phyloP scores from a whole-genome alignment of 2,888 invertebrate species.

The Chymomyza fuscimana region DNA sequence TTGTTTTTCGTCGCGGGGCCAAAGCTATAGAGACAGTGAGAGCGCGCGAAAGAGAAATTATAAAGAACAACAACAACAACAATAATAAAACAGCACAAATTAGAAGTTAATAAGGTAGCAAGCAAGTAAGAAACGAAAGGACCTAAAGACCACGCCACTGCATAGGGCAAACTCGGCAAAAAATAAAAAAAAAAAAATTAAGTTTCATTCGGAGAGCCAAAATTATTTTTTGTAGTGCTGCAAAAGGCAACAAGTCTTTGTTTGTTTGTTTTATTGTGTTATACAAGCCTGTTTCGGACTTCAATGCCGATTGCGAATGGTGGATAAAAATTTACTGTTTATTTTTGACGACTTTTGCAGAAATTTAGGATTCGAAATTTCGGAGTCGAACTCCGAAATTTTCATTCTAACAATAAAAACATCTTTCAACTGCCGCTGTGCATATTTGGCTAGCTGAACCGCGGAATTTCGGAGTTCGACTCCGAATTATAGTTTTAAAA shows the following conservation, averaged over 20 bases:
- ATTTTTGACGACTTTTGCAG: too few species aligned
- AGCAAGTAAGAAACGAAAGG: neutral
- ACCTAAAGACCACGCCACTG: neutral
- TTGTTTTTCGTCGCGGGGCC: neutral
- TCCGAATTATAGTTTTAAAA: too few species aligned
- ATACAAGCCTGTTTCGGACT: too few species aligned
- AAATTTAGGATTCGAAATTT: too few species aligned
- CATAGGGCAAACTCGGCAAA: neutral
- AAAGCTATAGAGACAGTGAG: slow-evolving; percentile 3
- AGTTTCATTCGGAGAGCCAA: neutral
- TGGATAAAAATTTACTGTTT: too few species aligned
- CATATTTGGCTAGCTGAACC: too few species aligned
- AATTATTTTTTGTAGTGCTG: neutral
- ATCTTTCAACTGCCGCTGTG: too few species aligned
- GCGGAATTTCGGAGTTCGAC: too few species aligned
- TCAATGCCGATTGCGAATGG: too few species aligned
- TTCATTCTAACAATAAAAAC: too few species aligned
- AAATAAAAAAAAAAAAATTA: neutral
- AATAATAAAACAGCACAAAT: slow-evolving; percentile 30
- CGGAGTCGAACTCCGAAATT: too few species aligned
- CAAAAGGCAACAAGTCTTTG: neutral
- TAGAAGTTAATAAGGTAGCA: slow-evolving; percentile 2
- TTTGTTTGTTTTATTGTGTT: neutral
- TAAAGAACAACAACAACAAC: slow-evolving; percentile 27
- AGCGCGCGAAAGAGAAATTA: neutral